Evolutionary conservation across 2,797 vertebrate species (phyloP).

Genomic region (Molossus alvarezi): DNA sequence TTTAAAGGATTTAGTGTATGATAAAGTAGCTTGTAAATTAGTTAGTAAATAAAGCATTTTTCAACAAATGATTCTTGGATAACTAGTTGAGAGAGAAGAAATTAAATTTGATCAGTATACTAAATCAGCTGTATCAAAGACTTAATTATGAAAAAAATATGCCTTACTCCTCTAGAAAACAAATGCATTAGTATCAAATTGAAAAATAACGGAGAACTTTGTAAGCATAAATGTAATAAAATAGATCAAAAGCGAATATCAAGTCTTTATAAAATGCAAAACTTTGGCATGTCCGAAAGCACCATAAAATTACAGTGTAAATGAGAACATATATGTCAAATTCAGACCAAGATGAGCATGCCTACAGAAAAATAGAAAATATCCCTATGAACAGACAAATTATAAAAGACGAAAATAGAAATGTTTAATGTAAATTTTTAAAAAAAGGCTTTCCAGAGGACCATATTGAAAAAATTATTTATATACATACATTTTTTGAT

Average conservation of each 20-base stretch:
- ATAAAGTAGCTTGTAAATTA: not conserved
- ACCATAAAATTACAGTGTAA: slow-evolving; percentile 7
- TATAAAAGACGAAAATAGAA: not conserved
- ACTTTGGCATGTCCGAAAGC: not conserved
- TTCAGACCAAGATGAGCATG: not conserved
- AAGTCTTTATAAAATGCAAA: not conserved
- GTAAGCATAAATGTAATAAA: not conserved
- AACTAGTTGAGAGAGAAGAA: not conserved
- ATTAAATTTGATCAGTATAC: not conserved
- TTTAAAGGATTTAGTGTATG: not conserved
- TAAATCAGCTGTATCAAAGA: not conserved
- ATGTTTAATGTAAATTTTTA: not conserved
- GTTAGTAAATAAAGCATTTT: not conserved
- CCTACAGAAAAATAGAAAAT: not conserved
- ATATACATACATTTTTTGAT: not conserved
- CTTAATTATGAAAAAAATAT: not conserved
- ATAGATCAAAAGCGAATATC: not conserved
- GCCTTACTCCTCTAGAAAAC: not conserved
- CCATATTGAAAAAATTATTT: not conserved
- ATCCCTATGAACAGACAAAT: not conserved
- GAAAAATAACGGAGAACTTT: not conserved
- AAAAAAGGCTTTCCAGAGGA: not conserved
- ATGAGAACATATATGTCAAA: not conserved
- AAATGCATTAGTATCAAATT: not conserved
- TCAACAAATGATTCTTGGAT: slow-evolving; percentile 5